Evolutionary conservation across 2,113 vertebrate genomes (phyloP), one percentile per base, ranked within the genome.

Genomic region (Penelope pileata): DNA sequence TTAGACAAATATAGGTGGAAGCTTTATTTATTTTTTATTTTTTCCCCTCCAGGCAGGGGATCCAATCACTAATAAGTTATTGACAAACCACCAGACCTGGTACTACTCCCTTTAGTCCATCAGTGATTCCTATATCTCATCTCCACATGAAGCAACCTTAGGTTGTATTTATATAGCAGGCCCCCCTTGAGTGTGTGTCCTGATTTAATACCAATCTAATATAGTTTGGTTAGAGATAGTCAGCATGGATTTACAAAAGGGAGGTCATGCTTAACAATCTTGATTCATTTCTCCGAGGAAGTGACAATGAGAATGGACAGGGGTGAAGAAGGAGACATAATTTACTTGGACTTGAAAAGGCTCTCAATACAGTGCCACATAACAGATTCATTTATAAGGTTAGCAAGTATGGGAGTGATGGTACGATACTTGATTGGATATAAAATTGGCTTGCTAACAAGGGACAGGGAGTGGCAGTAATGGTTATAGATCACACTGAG

Each of bases 381-480:
- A 95, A 96, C 83, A 94, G 90, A 96, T 96, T 97, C 96, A 96
- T 97, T 96, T 97, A 92, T 94, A 94, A 96, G 86, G 95, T 96
- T 97, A 97, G 92, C 86, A 92, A 95, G 83, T 95, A 77, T 75
- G 86, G 92, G 76, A 91, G 64, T 92, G 86, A 94, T 93, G 92
- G 83, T 90, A 93, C 95, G 96, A 93, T 93, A 96, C 86, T 94
- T 29, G 9, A 89, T 94, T 94, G 77, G 90, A 86, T 86, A 80
- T 90, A 88, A 68, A 81, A 91, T 78, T 68, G 69, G 38, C 54
- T 79, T 70, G 42, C 63, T 87, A 95, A 94, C 58, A 95, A 86
- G 92, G 86, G 59, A 58, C 34, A 42, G 73, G 58, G 78, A 93
- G 50, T 88, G 69, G 87, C 75, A 48, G 66, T 69, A 95, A 82